These are phyloP conservation scores for Pelecanus crispus DNA, from an alignment of 2,113 vertebrate genomes.

Conservation along the genomic window DNA sequence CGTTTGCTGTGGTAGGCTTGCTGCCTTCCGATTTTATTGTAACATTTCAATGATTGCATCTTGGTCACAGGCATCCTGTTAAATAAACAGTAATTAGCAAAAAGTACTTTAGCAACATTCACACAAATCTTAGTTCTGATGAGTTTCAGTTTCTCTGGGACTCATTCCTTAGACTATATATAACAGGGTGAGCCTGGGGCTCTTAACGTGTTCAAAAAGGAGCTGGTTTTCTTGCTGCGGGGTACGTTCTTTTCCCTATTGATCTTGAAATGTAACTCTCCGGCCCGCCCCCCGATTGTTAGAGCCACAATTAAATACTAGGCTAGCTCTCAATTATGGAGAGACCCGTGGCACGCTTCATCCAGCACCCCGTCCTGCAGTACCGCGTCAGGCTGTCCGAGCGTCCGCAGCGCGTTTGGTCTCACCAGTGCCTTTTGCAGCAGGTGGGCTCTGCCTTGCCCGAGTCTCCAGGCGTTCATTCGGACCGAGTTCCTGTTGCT, in stretches of 20 bases:
- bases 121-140: background rate
- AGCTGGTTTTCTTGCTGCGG: background rate
- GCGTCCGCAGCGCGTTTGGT: background rate
- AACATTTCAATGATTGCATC: background rate
- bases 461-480: fast-evolving
- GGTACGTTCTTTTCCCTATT: background rate
- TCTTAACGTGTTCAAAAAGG: background rate
- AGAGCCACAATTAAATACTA: background rate
- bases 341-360: background rate
- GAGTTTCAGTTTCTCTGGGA: background rate
- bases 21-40: background rate
- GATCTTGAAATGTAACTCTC: background rate
- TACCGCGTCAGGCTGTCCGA: background rate
- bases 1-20: background rate
- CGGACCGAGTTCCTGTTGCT: background rate
- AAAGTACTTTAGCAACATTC: background rate
- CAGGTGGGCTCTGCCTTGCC: background rate
- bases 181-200: background rate
- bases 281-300: background rate
- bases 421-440: background rate
- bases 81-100: background rate
- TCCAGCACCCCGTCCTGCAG: background rate
- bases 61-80: background rate
- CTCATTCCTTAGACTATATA: background rate
- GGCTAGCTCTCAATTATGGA: background rate